Conservation (phyloP, 2,113 vertebrate species). For the Eclectus roratus region DNA sequence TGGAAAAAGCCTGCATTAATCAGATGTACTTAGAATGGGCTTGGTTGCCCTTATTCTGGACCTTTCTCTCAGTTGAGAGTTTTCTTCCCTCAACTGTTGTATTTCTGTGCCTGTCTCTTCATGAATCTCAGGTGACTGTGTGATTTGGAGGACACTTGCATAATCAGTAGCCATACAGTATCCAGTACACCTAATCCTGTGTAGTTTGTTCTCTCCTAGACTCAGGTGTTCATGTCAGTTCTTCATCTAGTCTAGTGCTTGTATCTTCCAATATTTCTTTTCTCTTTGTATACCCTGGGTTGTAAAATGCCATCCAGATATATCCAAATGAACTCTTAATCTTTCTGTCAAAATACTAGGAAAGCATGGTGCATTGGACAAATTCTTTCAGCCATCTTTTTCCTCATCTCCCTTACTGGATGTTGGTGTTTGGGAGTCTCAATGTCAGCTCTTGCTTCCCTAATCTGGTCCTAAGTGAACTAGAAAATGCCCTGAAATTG, state of each 20-base stretch:
- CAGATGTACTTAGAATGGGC: rapidly evolving
- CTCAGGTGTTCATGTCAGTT: neutral
- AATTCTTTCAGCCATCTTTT: neutral
- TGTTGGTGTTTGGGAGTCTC: neutral
- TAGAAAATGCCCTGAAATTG: neutral
- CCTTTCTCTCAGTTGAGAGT: neutral
- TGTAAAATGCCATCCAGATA: neutral
- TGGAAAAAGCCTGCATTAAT: neutral
- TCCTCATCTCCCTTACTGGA: neutral
- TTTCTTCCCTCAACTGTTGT: neutral
- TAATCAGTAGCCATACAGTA: neutral
- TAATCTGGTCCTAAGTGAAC: neutral
- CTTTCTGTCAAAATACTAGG: neutral
- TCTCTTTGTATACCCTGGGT: neutral
- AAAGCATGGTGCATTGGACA: neutral
- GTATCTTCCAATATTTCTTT: neutral
- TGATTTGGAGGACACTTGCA: neutral
- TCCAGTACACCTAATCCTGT: neutral
- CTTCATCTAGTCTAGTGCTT: neutral
- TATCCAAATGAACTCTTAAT: neutral
- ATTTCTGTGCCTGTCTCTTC: neutral
- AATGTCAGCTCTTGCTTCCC: neutral
- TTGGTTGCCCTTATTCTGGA: neutral
- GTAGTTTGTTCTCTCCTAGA: neutral
- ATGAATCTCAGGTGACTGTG: neutral